Percentiles rank a stretch among this genome's conserved stretches.
Evolutionary conservation across 2,888 invertebrate genomes (phyloP).

Genomic region (Germaria angustata): DNA sequence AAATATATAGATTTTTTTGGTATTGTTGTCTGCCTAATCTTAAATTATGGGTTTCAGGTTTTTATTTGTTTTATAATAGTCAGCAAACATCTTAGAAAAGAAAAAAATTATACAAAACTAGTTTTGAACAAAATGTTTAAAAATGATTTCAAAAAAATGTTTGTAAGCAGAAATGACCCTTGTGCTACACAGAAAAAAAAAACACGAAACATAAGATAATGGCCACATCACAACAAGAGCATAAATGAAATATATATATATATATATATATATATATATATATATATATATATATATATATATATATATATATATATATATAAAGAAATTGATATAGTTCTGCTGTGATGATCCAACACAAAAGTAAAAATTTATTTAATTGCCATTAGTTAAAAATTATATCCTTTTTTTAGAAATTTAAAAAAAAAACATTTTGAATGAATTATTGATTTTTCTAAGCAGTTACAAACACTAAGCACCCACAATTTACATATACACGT

Average conservation of each 20-base stretch:
- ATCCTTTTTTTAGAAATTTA: not conserved
- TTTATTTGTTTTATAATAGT: conserved; percentile 21
- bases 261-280: not conserved
- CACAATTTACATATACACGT: conserved; percentile 8
- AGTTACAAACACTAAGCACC: not conserved
- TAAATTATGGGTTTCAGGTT: conserved; percentile 56
- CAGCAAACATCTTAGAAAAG: conserved; percentile 33
- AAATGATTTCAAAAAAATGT: conserved; percentile 17
- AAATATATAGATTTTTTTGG: conserved; percentile 7
- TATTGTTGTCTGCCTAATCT: conserved; percentile 47
- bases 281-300: not conserved
- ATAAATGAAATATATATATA: too few species aligned
- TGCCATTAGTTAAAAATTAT: not conserved
- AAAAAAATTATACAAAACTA: conserved; percentile 42
- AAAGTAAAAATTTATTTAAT: conserved; percentile 7
- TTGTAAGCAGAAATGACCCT: conserved; percentile 58
- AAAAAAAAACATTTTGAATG: not conserved
- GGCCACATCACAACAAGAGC: conserved; percentile 20
- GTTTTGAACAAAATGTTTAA: conserved; percentile 24
- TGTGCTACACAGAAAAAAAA: conserved; percentile 33
- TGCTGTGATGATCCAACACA: not conserved
- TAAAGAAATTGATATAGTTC: not conserved
- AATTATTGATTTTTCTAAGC: conserved; percentile 46
- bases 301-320: conserved; percentile 6
- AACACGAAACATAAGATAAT: conserved; percentile 48